Evolutionary conservation across 2,888 invertebrate species (phyloP).

Genomic region (Aleiodes leptofemur): DNA sequence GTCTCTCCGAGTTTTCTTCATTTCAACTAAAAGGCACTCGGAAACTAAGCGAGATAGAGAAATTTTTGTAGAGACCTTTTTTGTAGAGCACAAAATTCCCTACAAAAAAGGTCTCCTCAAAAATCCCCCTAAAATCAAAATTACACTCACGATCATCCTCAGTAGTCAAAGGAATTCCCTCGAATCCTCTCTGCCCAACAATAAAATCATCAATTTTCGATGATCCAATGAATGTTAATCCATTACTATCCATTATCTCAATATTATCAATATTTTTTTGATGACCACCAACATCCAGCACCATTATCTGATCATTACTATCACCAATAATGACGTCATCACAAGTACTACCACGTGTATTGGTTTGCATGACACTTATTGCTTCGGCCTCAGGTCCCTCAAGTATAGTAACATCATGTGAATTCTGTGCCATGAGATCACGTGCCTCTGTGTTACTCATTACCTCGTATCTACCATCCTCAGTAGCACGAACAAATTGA

Average conservation of each 20-base stretch:
- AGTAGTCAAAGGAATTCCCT: constrained; percentile 12
- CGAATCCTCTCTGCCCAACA: constrained; percentile 5
- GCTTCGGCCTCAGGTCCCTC: constrained; percentile 70
- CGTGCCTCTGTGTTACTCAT: constrained; percentile 74
- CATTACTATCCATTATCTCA: constrained; percentile 64
- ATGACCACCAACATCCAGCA: constrained; percentile 62
- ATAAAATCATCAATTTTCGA: constrained; percentile 68
- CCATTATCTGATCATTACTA: constrained; percentile 66
- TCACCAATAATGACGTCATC: constrained; percentile 54
- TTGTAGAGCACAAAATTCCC: too few species aligned
- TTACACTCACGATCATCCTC: constrained; percentile 18
- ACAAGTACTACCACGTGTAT: constrained; percentile 51
- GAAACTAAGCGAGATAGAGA: too few species aligned
- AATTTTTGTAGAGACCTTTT: too few species aligned
- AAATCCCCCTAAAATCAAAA: not conserved
- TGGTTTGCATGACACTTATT: constrained; percentile 62
- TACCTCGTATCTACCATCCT: constrained; percentile 74
- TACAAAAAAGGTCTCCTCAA: too few species aligned
- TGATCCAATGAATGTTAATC: constrained; percentile 66
- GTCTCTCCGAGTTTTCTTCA: too few species aligned
- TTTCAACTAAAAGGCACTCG: too few species aligned
- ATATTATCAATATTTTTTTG: constrained; percentile 62
- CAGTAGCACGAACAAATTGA: constrained; percentile 74
- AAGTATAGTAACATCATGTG: constrained; percentile 71
- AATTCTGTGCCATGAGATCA: constrained; percentile 73